Conservation (phyloP, 1,140 invertebrate species). For the Zaprionus kolodkinae region DNA sequence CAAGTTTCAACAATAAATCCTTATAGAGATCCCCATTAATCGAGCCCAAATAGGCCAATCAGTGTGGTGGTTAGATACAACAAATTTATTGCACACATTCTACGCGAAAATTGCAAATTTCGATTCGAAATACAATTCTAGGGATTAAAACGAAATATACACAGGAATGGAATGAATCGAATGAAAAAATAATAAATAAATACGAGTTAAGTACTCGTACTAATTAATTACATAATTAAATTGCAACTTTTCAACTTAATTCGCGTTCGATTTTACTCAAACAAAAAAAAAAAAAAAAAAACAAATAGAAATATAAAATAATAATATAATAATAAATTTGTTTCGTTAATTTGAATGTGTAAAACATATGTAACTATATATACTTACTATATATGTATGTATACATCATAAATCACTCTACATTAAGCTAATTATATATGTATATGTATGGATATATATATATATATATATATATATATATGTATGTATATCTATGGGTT, state of each 20-base stretch:
- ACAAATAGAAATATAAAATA: not conserved
- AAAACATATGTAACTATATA: slow-evolving; percentile 66
- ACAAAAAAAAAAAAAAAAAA: slow-evolving; percentile 5
- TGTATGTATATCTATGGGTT: slow-evolving; percentile 62
- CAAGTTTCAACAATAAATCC: slow-evolving; percentile 79
- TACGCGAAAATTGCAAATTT: slow-evolving; percentile 41
- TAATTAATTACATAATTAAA: slow-evolving; percentile 47
- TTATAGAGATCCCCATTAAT: slow-evolving; percentile 60
- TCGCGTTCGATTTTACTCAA: slow-evolving; percentile 71
- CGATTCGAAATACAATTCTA: slow-evolving; percentile 64
- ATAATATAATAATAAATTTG: slow-evolving; percentile 13
- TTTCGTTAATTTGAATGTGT: slow-evolving; percentile 68
- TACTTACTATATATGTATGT: slow-evolving; percentile 45
- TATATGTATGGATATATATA: slow-evolving; percentile 22
- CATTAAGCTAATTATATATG: slow-evolving; percentile 61
- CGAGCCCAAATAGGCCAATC: slow-evolving; percentile 1
- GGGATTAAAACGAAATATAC: slow-evolving; percentile 77
- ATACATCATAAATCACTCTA: slow-evolving; percentile 64
- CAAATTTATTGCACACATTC: slow-evolving; percentile 47
- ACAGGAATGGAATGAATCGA: slow-evolving; percentile 32
- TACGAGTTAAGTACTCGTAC: slow-evolving; percentile 4
- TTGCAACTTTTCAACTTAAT: slow-evolving; percentile 67
- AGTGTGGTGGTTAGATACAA: slow-evolving; percentile 15
- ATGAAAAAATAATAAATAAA: slow-evolving; percentile 37
- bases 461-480: slow-evolving; percentile 10